Percentiles rank a stretch among this genome's conserved stretches.
Evolutionary conservation across 2,113 vertebrate genomes (phyloP).

Genomic region (human): DNA sequence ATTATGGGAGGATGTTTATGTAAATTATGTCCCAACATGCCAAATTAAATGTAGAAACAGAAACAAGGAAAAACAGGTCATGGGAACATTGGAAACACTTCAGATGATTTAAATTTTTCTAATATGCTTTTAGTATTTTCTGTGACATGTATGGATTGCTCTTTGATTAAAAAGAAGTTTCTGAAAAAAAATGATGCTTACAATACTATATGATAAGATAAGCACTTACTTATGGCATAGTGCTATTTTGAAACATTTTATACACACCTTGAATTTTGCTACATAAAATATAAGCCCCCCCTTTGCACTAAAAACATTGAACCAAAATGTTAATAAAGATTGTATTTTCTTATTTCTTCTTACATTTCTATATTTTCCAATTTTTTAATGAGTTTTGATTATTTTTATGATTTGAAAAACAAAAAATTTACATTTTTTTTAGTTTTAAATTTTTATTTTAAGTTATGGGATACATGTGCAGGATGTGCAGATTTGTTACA

Average conservation of each 20-base stretch:
- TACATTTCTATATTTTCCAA: background rate
- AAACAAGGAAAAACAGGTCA: background rate
- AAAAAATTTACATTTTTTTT: background rate
- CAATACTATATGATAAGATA: background rate
- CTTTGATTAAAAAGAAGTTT: background rate
- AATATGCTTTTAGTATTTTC: background rate
- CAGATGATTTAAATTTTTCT: background rate
- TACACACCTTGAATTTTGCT: background rate
- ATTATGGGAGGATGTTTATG: background rate
- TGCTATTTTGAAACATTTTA: slow-evolving; percentile 27
- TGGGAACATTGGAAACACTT: background rate
- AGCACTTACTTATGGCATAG: background rate
- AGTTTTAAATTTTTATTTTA: too few relatives aligned
- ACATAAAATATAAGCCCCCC: background rate
- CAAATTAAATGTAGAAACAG: background rate
- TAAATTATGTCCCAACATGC: background rate
- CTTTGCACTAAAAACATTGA: background rate
- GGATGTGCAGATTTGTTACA: too few relatives aligned
- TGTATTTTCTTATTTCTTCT: background rate
- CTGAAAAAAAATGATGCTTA: background rate
- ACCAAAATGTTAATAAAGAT: background rate
- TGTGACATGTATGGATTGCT: background rate
- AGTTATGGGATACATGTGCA: too few relatives aligned
- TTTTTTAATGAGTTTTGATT: background rate
- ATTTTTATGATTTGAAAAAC: background rate